Base-by-base conservation (phyloP, 2,113 vertebrate species). In the Drymodes brunneopygia region DNA sequence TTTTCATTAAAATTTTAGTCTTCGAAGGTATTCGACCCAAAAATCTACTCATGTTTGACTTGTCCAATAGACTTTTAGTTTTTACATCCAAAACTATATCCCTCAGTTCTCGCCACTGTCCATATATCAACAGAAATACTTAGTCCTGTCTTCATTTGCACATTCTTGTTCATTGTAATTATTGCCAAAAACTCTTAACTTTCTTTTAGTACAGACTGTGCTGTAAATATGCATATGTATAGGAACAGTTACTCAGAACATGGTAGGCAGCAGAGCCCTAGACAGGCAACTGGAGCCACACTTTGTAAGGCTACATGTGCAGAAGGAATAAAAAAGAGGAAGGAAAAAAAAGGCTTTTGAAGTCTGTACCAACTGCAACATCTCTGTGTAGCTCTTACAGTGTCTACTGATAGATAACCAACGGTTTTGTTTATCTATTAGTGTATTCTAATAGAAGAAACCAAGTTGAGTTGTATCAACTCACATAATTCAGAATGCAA, bases 171-270 rank as follows among this genome's bases (percentile, higher is more conserved):
- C 64, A 20, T 54, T 53, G 14, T 47, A 81, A 82, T 70, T 83
- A 62, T 53, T 65, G 36, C 50, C 72, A 93, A 94, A 84, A 89
- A 96, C 64, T 85, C 70, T 50, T 90, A 70, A 82, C 79, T 96
- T 89, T 95, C 72, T 71, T 88, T 75, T 86, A 71, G 90, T 47
- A 85, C 45, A 95, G 81, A 74, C 50, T 73, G 29, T 9, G 7
- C 31, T 21, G 67, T 56, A 93, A 95, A 80, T 57, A 96, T 12
- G 53, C 40, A 80, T 38, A 79, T 47, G 29, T 86, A 72, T 29
- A 77, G 29, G 40, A 90, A 69, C 3, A 19, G 60, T 54, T 62
- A 40, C 12, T n/a, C 1, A 3, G 45, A 67, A 27, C 73, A 38
- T 9, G 21, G 33, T 23, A 57, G 73, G 53, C 31, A 81, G 47